phyloP scores from a whole-genome alignment of 1,140 invertebrate genomes.

The Lepidostoma basale region DNA sequence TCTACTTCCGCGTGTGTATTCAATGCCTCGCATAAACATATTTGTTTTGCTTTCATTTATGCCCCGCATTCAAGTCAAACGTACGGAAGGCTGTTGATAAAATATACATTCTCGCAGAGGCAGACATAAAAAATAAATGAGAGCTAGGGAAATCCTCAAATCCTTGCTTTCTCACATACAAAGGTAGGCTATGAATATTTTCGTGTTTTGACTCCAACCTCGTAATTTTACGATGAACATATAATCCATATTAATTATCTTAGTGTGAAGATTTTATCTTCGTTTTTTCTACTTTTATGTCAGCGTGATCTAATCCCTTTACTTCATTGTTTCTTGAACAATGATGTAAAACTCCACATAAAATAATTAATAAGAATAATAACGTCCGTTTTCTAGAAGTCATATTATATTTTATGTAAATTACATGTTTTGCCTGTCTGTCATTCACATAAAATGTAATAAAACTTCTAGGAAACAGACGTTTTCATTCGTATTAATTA shows the following conservation, averaged over 20 bases:
- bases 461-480: too few relatives aligned
- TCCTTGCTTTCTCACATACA: constrained; percentile 1
- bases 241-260: not conserved
- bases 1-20: too few relatives aligned
- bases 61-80: constrained; percentile 2
- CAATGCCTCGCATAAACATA: not conserved
- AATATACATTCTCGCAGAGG: constrained; percentile 16
- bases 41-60: constrained; percentile 21
- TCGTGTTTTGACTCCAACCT: not conserved
- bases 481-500: too few relatives aligned
- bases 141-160: constrained; percentile 5
- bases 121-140: constrained; percentile 22
- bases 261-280: not conserved
- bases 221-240: not conserved
- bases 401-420: too few relatives aligned
- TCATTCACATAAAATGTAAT: too few relatives aligned
- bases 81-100: constrained; percentile 21
- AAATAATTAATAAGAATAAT: too few relatives aligned
- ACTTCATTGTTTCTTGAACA: too few relatives aligned
- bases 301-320: too few relatives aligned
- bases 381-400: too few relatives aligned
- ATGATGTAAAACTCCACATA: too few relatives aligned
- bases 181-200: constrained; percentile 21
- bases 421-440: too few relatives aligned
- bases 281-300: not conserved